phyloP scores from a whole-genome alignment of 1,140 invertebrate genomes.

The Euglossa dilemma region DNA sequence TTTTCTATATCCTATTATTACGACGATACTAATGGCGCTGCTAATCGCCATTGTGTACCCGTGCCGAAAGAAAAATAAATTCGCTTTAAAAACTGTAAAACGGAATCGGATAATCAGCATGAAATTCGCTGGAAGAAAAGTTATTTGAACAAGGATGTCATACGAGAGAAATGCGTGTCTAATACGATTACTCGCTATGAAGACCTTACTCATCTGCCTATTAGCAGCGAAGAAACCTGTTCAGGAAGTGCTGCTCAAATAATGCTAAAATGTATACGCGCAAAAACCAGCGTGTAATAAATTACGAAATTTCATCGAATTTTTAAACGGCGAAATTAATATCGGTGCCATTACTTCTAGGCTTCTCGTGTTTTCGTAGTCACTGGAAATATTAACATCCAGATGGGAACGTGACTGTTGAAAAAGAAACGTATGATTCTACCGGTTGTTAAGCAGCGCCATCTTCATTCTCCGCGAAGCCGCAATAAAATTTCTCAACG shows the following conservation, averaged over 20 bases:
- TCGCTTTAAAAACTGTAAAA: neutral
- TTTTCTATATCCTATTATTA: neutral
- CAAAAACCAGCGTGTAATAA: too few species aligned
- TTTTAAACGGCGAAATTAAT: neutral
- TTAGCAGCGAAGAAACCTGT: neutral
- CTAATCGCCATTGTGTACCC: too few species aligned
- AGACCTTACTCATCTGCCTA: neutral
- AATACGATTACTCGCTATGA: conserved; percentile 11
- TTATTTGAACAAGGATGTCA: neutral
- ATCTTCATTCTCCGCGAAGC: too few species aligned
- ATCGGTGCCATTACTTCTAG: too few species aligned
- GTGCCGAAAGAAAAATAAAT: neutral
- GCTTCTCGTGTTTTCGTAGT: too few species aligned
- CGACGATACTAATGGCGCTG: neutral
- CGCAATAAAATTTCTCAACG: too few species aligned
- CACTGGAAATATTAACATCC: too few species aligned
- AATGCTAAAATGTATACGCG: too few species aligned
- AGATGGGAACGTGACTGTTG: too few species aligned
- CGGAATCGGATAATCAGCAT: neutral
- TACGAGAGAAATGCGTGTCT: conserved; percentile 1
- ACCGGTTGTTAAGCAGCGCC: too few species aligned
- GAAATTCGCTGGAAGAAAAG: neutral
- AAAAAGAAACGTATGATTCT: too few species aligned
- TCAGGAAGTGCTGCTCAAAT: too few species aligned
- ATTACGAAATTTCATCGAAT: neutral